A percentile compares a stretch with the other conserved stretches of the same genome.
phyloP scores from a whole-genome alignment of 2,113 vertebrate species.

The Cephalopterus ornatus region DNA sequence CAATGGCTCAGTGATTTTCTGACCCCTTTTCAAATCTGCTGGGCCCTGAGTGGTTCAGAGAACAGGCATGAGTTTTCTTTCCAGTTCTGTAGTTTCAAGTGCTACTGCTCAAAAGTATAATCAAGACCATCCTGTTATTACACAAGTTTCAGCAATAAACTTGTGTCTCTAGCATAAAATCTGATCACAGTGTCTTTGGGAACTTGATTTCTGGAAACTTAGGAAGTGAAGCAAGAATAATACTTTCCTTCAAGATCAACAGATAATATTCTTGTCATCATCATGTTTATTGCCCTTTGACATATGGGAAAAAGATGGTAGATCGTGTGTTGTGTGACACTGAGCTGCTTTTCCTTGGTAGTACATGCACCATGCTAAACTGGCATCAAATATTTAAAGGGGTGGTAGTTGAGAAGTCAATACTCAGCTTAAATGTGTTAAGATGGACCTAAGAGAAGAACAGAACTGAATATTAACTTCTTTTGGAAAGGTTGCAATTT shows the following conservation, averaged over 20 bases:
- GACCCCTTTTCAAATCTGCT: background rate
- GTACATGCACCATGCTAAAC: background rate
- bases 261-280: background rate
- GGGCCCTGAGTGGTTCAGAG: background rate
- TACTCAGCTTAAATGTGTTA: background rate
- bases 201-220: slow-evolving; percentile 31
- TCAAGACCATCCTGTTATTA: slow-evolving; percentile 38
- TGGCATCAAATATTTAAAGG: background rate
- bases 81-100: background rate
- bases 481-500: background rate
- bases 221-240: slow-evolving; percentile 7
- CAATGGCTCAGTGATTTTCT: background rate
- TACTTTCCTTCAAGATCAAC: background rate
- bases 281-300: background rate
- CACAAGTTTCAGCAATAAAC: slow-evolving; percentile 32
- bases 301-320: background rate
- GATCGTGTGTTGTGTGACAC: background rate
- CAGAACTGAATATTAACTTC: background rate
- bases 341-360: background rate
- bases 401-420: background rate
- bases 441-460: background rate
- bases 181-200: background rate
- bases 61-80: background rate
- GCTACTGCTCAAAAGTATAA: slow-evolving; percentile 43
- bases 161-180: background rate